Evolutionary conservation across 2,797 vertebrate species (phyloP), one percentile per base, ranked within the genome.

Genomic region (Threskiornis aethiopicus): DNA sequence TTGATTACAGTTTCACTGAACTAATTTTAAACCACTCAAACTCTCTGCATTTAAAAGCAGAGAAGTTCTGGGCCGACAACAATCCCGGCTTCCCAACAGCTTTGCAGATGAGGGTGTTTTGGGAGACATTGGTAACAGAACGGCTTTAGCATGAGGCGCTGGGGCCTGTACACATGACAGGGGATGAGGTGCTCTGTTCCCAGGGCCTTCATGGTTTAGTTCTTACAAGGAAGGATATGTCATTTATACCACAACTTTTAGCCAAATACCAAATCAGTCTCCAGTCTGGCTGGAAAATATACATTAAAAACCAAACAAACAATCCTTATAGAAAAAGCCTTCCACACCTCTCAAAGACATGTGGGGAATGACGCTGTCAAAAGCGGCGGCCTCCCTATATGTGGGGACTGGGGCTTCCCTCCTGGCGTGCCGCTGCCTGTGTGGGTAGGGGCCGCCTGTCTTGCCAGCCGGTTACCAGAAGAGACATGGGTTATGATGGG

Each of bases 21-120:
- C 73, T 94, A 67, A 89, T 89, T 95, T 93, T 93, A 97, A 93
- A 71, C 37, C 24, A 72, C 89, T 92, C 69, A 70, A 91, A 91
- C n/a, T 66, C 49, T 51, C 64, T 42, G 15, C 24, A 37, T 87
- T 31, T 84, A 80, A 87, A 92, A 80, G 55, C 59, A n/a, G 29
- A 72, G 42, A 86, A 67, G 26, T 59, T 70, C 64, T 65, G 52
- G 24, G 39, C 21, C 10, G 11, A 55, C 51, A 72, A 76, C 18
- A 72, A 62, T 31, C 21, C 37, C 52, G 92, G 33, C 51, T 72
- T 91, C 71, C 67, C 64, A 85, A 66, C 2, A 61, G 41, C 28
- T 42, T 49, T 86, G 69, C 49, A 88, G 52, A 77, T 84, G 47
- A 31, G 42, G 33, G 5, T 88, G 22, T 84, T 91, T 78, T 0